Evolutionary conservation across 1,140 invertebrate genomes (phyloP).

Genomic region (Diorhabda carinulata): DNA sequence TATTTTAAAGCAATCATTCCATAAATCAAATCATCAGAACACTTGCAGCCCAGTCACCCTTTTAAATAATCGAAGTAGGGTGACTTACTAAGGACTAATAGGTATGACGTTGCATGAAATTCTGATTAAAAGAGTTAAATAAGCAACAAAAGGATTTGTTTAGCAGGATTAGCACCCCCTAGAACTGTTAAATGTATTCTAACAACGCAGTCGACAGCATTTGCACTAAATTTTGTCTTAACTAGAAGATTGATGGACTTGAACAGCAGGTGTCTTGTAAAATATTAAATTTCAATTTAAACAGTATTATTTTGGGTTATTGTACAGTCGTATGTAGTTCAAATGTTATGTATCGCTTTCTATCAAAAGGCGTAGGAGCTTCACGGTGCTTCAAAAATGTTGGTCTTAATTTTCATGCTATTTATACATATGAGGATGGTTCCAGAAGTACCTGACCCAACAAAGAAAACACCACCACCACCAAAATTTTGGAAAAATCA

Average conservation of each 20-base stretch:
- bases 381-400: no score
- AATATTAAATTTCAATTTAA: background rate
- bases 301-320: no score
- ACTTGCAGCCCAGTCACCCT: slow-evolving; percentile 15
- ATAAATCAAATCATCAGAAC: slow-evolving; percentile 9
- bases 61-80: background rate
- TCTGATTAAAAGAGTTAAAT: slow-evolving; percentile 43
- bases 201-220: background rate
- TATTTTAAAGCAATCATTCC: slow-evolving; percentile 10
- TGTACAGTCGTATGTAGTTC: no score
- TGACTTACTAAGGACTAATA: slow-evolving; percentile 34
- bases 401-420: no score
- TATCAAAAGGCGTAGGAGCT: no score
- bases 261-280: slow-evolving; percentile 34
- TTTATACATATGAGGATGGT: no score
- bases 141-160: slow-evolving; percentile 39
- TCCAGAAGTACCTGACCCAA: no score
- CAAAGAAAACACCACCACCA: no score
- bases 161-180: slow-evolving; percentile 37
- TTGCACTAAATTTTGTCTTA: slow-evolving; percentile 16
- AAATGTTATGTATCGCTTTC: no score
- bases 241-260: slow-evolving; percentile 36
- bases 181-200: slow-evolving; percentile 28
- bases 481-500: no score
- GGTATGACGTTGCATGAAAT: slow-evolving; percentile 45